Conservation (phyloP, 1,140 invertebrate genomes). For the Drosophila subpulchrella region DNA sequence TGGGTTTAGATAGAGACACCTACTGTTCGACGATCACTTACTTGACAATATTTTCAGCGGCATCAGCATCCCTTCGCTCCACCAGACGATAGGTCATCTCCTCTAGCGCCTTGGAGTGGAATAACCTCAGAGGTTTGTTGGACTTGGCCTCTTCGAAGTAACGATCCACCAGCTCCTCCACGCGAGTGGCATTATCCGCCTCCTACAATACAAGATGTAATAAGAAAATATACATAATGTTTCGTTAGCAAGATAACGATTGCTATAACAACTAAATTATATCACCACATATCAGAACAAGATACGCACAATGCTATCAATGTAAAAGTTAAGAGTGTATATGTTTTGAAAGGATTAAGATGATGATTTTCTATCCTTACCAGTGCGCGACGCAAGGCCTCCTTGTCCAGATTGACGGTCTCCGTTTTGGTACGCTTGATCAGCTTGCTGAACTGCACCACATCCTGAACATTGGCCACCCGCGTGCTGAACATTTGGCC, state of each 20-base stretch:
- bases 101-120: conserved; percentile 72
- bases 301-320: no score
- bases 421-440: conserved; percentile 49
- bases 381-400: conserved; percentile 67
- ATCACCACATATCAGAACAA: no score
- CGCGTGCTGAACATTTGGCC: conserved; percentile 86
- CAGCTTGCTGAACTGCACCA: conserved; percentile 86
- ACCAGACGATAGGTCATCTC: conserved; percentile 78
- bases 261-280: no score
- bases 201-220: conserved; percentile 37
- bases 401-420: conserved; percentile 58
- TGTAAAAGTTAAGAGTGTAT: no score
- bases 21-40: conserved; percentile 1
- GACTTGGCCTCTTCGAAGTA: conserved; percentile 86
- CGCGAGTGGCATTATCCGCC: conserved; percentile 70
- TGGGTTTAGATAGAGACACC: neutral
- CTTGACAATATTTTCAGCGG: conserved; percentile 75
- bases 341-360: no score
- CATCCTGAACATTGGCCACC: conserved; percentile 89
- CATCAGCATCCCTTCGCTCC: conserved; percentile 64
- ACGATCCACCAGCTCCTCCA: conserved; percentile 89
- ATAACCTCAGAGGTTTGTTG: conserved; percentile 58
- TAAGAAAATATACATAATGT: neutral
- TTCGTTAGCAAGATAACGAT: no score
- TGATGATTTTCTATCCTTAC: conserved; percentile 9